Evolutionary conservation across 1,140 invertebrate genomes (phyloP), one percentile per base, ranked within the genome.

Genomic region (Trachymyrmex cornetzi): DNA sequence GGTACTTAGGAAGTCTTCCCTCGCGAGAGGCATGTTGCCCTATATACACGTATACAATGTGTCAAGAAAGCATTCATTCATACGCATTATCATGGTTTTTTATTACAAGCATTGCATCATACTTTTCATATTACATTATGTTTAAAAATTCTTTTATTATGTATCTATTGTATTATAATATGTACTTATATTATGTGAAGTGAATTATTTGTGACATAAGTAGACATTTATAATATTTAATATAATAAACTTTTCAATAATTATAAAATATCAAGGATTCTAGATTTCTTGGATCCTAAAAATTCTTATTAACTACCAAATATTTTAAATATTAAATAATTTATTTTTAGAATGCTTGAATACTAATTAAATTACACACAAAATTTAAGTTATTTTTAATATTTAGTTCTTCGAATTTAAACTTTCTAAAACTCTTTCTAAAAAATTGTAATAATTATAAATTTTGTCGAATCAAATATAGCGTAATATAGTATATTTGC

Each of bases 1-100:
- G 38, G 38, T 84, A 63, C 38, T 74, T 87, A 87, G 77, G 38
- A 77, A 89, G 89, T 90, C 89, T 90, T 90, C 89, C 89, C 89
- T 90, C 81, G 63, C 75, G 64, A 64, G 75, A 80, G 88, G 82
- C 50, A 34, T 24, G 57, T 75, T 67, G 81, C 53, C 55, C 53
- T 9, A 53, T 89, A 57, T 89, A 64, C 77, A 53, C 64, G 16
- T 82, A 84, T 87, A 84, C 24, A 75, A 44, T 84, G 57, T 75
- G 55, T 48, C 16, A 61, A 84, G 57, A 75, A 84, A 84, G 80
- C 69, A 75, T 72, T 84, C 69, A 75, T 72, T 84, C 69, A 71
- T 57, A 84, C 50, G 59, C 50, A 71, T 81, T 53, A 12, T 57
- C 30, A 71, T 44, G 34, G 3, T 57, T 57, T 81, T 57, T 71